Conservation (phyloP, 2,113 vertebrate genomes). For the Serinus canaria region DNA sequence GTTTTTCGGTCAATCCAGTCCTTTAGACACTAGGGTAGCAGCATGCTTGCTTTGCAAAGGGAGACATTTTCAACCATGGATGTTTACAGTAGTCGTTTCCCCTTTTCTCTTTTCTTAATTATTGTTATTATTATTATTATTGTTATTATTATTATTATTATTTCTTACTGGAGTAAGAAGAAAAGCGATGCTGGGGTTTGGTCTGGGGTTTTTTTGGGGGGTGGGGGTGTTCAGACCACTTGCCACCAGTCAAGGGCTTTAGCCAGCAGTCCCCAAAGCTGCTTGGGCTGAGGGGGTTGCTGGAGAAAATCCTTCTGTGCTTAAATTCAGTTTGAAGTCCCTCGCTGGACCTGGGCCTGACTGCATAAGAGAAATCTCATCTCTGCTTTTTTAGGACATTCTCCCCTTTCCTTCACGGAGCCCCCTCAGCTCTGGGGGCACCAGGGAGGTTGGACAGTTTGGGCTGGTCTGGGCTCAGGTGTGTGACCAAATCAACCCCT, state of each 20-base stretch:
- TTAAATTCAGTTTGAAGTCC: neutral
- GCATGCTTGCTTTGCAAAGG: constrained; percentile 83
- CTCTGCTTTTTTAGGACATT: constrained; percentile 60
- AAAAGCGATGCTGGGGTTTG: constrained; percentile 31
- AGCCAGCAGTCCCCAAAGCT: neutral
- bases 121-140: constrained; percentile 44
- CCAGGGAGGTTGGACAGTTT: constrained; percentile 64
- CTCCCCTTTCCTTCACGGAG: constrained; percentile 38
- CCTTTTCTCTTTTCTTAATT: constrained; percentile 56
- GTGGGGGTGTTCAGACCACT: neutral
- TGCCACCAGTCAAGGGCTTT: neutral
- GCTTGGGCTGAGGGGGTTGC: neutral
- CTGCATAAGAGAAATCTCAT: constrained; percentile 58
- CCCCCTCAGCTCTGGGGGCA: constrained; percentile 57
- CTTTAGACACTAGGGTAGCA: constrained; percentile 68
- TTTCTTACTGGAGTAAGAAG: constrained; percentile 67
- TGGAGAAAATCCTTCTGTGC: neutral
- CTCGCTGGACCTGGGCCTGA: constrained; percentile 56
- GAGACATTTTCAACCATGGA: constrained; percentile 62
- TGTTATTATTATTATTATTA: constrained; percentile 66
- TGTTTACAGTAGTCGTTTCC: constrained; percentile 74
- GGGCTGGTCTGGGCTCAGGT: constrained; percentile 73
- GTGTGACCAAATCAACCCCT: constrained; percentile 19
- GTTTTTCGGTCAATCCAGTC: constrained; percentile 40
- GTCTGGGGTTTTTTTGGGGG: neutral